Evolutionary conservation across 2,113 vertebrate genomes (phyloP).

Genomic region (Centropristis striata): DNA sequence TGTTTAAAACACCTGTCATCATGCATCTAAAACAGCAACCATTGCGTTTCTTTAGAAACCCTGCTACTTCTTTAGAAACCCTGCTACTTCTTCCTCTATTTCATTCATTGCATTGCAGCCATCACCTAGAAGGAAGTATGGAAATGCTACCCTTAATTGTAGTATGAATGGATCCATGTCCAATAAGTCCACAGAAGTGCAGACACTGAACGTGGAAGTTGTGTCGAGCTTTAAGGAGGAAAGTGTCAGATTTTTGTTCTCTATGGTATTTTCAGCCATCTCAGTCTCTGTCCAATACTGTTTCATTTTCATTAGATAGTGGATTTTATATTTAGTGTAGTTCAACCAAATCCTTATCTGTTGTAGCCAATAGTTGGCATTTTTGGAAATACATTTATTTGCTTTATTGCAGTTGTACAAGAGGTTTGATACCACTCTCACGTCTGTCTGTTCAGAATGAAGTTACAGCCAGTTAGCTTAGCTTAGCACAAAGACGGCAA

Average conservation of each 20-base stretch:
- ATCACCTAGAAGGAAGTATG: too few relatives aligned
- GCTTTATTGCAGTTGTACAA: not conserved
- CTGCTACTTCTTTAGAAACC: too few relatives aligned
- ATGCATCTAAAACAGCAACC: too few relatives aligned
- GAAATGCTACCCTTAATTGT: too few relatives aligned
- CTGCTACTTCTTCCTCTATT: too few relatives aligned
- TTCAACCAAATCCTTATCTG: not conserved
- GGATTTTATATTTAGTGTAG: not conserved
- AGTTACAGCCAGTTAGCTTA: not conserved
- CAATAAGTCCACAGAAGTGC: too few relatives aligned
- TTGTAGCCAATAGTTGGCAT: not conserved
- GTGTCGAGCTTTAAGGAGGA: not conserved
- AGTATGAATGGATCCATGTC: too few relatives aligned
- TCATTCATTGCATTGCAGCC: too few relatives aligned
- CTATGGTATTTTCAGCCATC: conserved; percentile 15
- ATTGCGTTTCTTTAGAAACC: too few relatives aligned
- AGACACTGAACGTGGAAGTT: too few relatives aligned
- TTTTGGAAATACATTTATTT: not conserved
- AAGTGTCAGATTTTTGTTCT: conserved; percentile 1
- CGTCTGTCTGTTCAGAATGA: not conserved
- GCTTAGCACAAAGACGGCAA: not conserved
- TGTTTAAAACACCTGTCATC: too few relatives aligned
- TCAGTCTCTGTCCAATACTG: not conserved
- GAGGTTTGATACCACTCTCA: not conserved
- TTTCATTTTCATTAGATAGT: conserved; percentile 7